Conservation (phyloP, 1,140 invertebrate genomes). For the Heliconius eleuchia region DNA sequence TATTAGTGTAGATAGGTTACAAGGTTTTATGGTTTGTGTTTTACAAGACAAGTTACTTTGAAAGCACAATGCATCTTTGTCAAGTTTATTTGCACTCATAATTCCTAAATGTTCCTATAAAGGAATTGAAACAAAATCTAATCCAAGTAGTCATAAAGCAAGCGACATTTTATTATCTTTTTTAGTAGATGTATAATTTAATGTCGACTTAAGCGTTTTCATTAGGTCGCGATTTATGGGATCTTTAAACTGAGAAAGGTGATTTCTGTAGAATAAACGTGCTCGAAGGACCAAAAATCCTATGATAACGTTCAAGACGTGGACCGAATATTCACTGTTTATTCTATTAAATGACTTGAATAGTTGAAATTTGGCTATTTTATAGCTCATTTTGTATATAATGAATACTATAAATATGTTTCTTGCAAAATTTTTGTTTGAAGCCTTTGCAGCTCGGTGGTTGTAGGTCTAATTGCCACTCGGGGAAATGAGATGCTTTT, state of each 20-base stretch:
- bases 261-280: background rate
- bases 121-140: conserved; percentile 7
- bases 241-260: background rate
- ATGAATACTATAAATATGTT: background rate
- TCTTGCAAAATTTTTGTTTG: too few species aligned
- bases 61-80: background rate
- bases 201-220: conserved; percentile 25
- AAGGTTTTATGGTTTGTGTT: too few species aligned
- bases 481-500: too few species aligned
- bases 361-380: background rate
- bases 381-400: background rate
- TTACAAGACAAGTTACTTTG: background rate
- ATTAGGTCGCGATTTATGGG: conserved; percentile 22
- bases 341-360: background rate
- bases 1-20: too few species aligned
- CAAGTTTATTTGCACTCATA: background rate
- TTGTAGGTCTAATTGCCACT: too few species aligned
- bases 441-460: too few species aligned
- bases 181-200: conserved; percentile 20
- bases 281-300: background rate
- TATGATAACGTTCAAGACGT: background rate
- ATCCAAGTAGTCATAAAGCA: background rate
- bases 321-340: background rate
- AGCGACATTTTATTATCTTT: conserved; percentile 14
- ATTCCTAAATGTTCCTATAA: background rate